These are phyloP conservation scores for Ploceus nigricollis DNA, from an alignment of 2,113 vertebrate species.

Conservation along the genomic window DNA sequence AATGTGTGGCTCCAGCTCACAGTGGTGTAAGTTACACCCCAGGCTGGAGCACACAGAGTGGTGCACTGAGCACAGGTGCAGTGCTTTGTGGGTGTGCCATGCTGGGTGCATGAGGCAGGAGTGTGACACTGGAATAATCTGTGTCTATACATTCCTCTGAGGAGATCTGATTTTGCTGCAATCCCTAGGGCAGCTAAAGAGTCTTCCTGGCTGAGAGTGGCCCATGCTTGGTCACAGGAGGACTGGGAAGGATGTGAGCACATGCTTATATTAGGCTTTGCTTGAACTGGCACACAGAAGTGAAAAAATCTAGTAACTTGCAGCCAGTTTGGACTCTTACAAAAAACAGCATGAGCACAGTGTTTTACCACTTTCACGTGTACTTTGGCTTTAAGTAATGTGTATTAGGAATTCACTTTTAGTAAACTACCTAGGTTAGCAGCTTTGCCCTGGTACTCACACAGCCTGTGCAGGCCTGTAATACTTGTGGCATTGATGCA, in stretches of 20 bases:
- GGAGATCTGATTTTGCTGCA: not conserved
- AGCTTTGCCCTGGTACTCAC: not conserved
- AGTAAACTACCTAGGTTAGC: not conserved
- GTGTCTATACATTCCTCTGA: not conserved
- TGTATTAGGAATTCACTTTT: not conserved
- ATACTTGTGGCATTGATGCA: not conserved
- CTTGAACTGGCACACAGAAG: not conserved
- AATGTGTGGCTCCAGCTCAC: not conserved
- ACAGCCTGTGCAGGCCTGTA: not conserved
- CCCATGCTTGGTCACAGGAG: fast-evolving
- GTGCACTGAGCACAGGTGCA: not conserved
- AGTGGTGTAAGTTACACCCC: not conserved
- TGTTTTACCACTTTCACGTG: not conserved
- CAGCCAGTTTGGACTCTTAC: not conserved
- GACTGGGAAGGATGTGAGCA: not conserved
- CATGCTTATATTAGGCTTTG: fast-evolving
- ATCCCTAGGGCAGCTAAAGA: not conserved
- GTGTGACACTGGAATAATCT: fast-evolving
- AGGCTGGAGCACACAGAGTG: not conserved
- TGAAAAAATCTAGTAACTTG: not conserved
- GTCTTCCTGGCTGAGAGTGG: not conserved
- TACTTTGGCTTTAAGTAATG: not conserved
- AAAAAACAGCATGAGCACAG: not conserved
- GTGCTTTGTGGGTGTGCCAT: not conserved
- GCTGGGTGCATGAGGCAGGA: not conserved